phyloP scores from a whole-genome alignment of 1,140 invertebrate species.

The Apis laboriosa region DNA sequence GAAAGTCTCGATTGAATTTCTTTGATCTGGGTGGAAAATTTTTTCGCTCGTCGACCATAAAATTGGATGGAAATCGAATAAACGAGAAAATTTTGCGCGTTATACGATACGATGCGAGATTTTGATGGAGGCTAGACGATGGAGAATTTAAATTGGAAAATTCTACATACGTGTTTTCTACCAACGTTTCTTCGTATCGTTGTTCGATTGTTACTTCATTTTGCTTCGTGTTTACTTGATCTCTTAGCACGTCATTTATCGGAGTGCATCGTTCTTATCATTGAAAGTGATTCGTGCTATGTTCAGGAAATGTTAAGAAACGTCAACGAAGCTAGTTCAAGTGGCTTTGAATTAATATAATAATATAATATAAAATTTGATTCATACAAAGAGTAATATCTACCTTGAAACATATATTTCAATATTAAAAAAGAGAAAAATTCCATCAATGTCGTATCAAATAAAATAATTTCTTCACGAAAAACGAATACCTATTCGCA shows the following conservation, averaged over 20 bases:
- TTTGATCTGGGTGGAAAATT: not conserved
- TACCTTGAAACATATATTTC: no score
- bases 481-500: no score
- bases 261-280: not conserved
- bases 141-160: not conserved
- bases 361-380: no score
- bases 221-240: not conserved
- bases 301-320: not conserved
- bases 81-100: not conserved
- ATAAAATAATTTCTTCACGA: no score
- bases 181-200: no score
- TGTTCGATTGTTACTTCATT: no score
- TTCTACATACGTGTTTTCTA: not conserved
- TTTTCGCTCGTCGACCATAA: not conserved
- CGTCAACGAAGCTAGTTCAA: not conserved
- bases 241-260: no score
- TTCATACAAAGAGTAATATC: no score
- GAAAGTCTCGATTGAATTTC: constrained; percentile 29
- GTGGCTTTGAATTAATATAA: no score
- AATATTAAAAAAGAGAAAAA: no score
- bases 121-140: not conserved
- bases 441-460: no score
- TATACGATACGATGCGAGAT: not conserved
- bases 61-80: constrained; percentile 11
- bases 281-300: not conserved